Evolutionary conservation across 2,888 invertebrate species (phyloP), one percentile per base, ranked within the genome.

Genomic region (Caenorhabditis sp.): DNA sequence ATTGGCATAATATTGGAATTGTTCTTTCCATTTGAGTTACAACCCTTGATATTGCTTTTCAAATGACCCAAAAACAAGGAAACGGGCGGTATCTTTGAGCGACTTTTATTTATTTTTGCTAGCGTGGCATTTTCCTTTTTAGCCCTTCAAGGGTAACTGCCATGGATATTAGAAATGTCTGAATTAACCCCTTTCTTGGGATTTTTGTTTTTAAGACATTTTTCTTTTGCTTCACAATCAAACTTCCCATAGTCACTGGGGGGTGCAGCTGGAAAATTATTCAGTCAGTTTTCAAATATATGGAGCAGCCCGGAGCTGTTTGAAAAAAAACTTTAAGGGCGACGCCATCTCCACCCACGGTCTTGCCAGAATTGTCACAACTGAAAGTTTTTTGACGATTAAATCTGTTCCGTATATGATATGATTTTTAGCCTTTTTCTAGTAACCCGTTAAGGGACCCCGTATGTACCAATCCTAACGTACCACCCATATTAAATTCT

Each of bases 221-320:
- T 40, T 40, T 13, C 13, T 40, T 40, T 40, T 13, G 22, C 26
- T 24, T 26, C 9, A 26, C 35, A 58, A 50, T 50, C 72, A 64
- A 64, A 55, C 72, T 72, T 35, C 56, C 64, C 55, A n/a, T 8
- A 11, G 24, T 22, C 61, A 55, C 13, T 26, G 47, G 9, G 24
- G n/a, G n/a, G n/a, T n/a, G 32, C 72, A 72, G 72, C 64, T 72
- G 72, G 35, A 72, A 56, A 28, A 15, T 35, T 15, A 24, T 13
- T 28, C 47, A 47, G 18, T 18, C 18, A 9, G 18, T 5, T 40
- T 56, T 40, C 40, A n/a, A n/a, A n/a, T n/a, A n/a, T n/a, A n/a
- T n/a, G n/a, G n/a, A n/a, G n/a, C n/a, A n/a, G n/a, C n/a, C n/a
- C n/a, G n/a, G n/a, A n/a, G n/a, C n/a, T n/a, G n/a, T n/a, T n/a